Percentiles rank a stretch among this genome's conserved stretches.
phyloP scores from a whole-genome alignment of 35 echinoderm and acorn worm genomes.

The Nesometra sesokonis region DNA sequence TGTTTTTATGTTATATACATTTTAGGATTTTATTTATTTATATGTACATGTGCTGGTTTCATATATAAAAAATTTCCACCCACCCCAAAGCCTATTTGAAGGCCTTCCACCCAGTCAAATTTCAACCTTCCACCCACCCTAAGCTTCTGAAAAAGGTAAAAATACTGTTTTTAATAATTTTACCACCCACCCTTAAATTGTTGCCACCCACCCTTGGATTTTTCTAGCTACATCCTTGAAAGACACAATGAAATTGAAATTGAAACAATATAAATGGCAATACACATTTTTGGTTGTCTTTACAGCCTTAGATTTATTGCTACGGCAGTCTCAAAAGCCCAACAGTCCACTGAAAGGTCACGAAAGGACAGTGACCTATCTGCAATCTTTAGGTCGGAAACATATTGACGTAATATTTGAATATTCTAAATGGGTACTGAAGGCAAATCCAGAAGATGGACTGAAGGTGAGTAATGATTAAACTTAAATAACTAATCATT shows the following conservation, averaged over 20 bases:
- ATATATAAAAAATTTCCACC: too few relatives aligned
- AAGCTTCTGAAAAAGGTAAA: too few relatives aligned
- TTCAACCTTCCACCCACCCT: too few relatives aligned
- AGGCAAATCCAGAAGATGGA: slow-evolving; percentile 87
- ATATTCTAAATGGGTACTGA: slow-evolving; percentile 86
- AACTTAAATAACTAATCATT: not conserved
- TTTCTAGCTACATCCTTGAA: too few relatives aligned
- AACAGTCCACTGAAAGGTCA: slow-evolving; percentile 84
- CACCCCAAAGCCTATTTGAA: too few relatives aligned
- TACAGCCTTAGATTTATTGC: slow-evolving; percentile 74
- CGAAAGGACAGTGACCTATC: slow-evolving; percentile 84
- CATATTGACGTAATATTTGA: slow-evolving; percentile 72
- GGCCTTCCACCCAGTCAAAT: too few relatives aligned
- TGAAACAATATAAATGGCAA: too few relatives aligned
- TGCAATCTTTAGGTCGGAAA: slow-evolving; percentile 70
- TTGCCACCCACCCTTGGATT: too few relatives aligned
- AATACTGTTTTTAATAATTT: too few relatives aligned
- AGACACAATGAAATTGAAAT: too few relatives aligned
- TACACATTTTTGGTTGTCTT: not conserved
- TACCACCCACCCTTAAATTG: too few relatives aligned
- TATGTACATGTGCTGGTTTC: not conserved
- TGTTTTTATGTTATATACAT: not conserved
- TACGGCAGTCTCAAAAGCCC: slow-evolving; percentile 84
- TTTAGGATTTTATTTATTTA: slow-evolving; percentile 5
- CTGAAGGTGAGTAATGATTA: slow-evolving; percentile 49